These are phyloP conservation scores for Idaea aversata DNA, from an alignment of 2,888 invertebrate genomes.

Conservation along the genomic window DNA sequence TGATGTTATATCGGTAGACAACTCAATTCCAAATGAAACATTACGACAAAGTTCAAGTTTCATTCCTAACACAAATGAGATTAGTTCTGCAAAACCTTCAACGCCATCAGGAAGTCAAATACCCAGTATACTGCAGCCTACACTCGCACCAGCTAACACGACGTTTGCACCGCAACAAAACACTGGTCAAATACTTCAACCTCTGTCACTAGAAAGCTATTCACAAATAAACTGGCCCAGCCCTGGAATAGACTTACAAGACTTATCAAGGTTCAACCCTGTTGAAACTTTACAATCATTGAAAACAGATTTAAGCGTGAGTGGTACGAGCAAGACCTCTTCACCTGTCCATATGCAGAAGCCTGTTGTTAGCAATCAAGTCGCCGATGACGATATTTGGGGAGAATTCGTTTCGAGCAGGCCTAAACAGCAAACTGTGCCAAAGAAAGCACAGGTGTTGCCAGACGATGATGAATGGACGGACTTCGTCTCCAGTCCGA, in stretches of 20 bases:
- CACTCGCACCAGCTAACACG: constrained; percentile 33
- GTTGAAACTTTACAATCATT: constrained; percentile 70
- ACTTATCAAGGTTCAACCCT: constrained; percentile 73
- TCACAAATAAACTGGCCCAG: constrained; percentile 83
- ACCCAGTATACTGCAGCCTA: constrained; percentile 54
- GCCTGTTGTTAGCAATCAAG: constrained; percentile 38
- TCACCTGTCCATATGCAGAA: constrained; percentile 60
- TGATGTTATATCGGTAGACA: constrained; percentile 50
- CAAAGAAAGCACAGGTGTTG: constrained; percentile 50
- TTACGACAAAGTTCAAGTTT: constrained; percentile 35
- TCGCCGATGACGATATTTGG: constrained; percentile 80
- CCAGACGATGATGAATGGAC: constrained; percentile 75
- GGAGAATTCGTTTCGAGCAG: constrained; percentile 81
- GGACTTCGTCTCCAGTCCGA: constrained; percentile 72
- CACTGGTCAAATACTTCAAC: constrained; percentile 71
- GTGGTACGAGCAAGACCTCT: constrained; percentile 53
- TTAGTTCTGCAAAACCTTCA: constrained; percentile 30
- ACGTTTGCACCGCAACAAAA: constrained; percentile 45
- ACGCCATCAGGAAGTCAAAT: constrained; percentile 19
- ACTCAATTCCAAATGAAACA: constrained; percentile 36
- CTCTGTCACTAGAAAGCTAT: constrained; percentile 71
- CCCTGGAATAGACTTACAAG: constrained; percentile 78
- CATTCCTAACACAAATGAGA: constrained; percentile 30
- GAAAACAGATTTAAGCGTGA: constrained; percentile 57
- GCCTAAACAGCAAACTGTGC: constrained; percentile 50